Percentiles rank a stretch among this genome's conserved stretches.
Conservation (phyloP, 2,797 vertebrate species). For the Dendrocincla fuliginosa region DNA sequence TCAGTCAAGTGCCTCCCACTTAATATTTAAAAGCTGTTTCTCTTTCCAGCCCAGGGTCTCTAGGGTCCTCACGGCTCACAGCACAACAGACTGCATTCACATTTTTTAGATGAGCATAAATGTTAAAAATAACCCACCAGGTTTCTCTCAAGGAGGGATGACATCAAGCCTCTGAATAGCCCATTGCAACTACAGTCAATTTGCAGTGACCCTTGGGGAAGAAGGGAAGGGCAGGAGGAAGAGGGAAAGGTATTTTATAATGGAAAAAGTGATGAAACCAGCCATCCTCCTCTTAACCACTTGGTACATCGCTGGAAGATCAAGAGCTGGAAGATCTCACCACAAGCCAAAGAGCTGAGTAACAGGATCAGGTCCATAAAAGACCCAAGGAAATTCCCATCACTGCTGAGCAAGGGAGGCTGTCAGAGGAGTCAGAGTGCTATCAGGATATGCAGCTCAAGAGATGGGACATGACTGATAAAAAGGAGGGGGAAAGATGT, state of each 20-base stretch:
- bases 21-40: slow-evolving; percentile 55
- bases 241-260: slow-evolving; percentile 14
- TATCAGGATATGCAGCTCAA: not conserved
- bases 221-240: not conserved
- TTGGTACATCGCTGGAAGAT: not conserved
- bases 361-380: not conserved
- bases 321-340: not conserved
- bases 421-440: not conserved
- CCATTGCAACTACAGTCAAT: not conserved
- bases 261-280: not conserved
- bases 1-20: slow-evolving; percentile 31
- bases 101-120: slow-evolving; percentile 1
- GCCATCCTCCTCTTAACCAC: not conserved
- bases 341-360: not conserved
- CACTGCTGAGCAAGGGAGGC: not conserved
- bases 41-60: not conserved
- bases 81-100: not conserved
- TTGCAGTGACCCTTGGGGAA: not conserved
- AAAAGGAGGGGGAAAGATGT: not conserved
- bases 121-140: slow-evolving; percentile 18
- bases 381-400: not conserved
- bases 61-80: not conserved
- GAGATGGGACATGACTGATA: not conserved
- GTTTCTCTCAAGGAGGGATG: slow-evolving; percentile 10
- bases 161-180: slow-evolving; percentile 26